A percentile compares a stretch with the other conserved stretches of the same genome.
phyloP scores from a whole-genome alignment of 2,113 vertebrate species.

The Patagioenas fasciata region DNA sequence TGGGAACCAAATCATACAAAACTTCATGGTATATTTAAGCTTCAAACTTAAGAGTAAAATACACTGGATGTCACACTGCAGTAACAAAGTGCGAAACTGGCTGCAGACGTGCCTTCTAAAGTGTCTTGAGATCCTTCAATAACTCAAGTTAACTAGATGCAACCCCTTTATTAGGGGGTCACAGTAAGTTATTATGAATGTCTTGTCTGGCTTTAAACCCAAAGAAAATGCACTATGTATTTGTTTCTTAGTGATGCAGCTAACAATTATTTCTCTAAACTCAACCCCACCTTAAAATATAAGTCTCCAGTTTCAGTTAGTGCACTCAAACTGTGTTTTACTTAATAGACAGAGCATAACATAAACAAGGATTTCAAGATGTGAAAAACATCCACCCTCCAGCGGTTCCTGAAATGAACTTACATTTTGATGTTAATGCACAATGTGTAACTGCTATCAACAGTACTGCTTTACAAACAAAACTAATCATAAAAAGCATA shows the following conservation, averaged over 20 bases:
- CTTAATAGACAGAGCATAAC: not conserved
- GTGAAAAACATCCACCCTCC: not conserved
- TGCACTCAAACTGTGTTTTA: not conserved
- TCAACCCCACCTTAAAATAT: not conserved
- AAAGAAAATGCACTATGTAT: not conserved
- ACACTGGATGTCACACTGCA: not conserved
- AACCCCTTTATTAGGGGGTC: not conserved
- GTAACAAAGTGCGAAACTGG: not conserved
- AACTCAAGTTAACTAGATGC: not conserved
- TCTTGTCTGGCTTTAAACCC: not conserved
- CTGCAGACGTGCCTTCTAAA: not conserved
- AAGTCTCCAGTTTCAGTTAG: not conserved
- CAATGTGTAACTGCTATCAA: not conserved
- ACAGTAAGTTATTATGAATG: not conserved
- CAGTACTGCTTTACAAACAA: not conserved
- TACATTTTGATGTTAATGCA: not conserved
- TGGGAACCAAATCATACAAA: not conserved
- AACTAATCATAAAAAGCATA: not conserved
- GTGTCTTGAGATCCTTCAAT: not conserved
- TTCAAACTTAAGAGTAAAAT: not conserved
- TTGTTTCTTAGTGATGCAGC: not conserved
- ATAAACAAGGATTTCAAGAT: constrained; percentile 31
- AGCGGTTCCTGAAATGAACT: constrained; percentile 21
- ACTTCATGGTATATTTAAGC: not conserved
- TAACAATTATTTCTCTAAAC: not conserved